Conservation (phyloP, 1,140 invertebrate genomes). For the Acromyrmex heyeri region DNA sequence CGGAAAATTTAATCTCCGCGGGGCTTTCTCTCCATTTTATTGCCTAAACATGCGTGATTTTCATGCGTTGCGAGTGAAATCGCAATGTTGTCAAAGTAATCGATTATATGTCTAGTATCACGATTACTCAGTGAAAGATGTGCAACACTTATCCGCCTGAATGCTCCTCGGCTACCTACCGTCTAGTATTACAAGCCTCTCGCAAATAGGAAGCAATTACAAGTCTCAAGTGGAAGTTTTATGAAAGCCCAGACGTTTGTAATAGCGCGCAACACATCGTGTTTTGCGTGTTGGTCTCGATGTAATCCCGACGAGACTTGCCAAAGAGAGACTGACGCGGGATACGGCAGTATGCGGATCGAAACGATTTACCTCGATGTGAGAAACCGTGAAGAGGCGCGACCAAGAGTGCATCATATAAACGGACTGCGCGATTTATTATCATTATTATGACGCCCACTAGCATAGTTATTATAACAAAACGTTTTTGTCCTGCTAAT, state of each 20-base stretch:
- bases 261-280: neutral
- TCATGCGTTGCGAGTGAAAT: conserved; percentile 18
- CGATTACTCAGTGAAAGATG: neutral
- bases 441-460: conserved; percentile 7
- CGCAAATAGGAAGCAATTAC: conserved; percentile 34
- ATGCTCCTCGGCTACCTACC: neutral
- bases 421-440: conserved; percentile 22
- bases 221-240: conserved; percentile 11
- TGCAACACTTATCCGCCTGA: neutral
- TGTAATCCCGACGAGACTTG: conserved; percentile 22
- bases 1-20: conserved; percentile 34
- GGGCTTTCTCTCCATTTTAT: conserved; percentile 27
- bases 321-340: conserved; percentile 21
- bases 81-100: neutral
- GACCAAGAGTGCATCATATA: conserved; percentile 11
- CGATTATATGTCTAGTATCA: neutral
- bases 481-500: conserved; percentile 9
- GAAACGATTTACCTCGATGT: conserved; percentile 60
- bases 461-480: neutral
- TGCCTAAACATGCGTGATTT: neutral
- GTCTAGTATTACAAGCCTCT: neutral
- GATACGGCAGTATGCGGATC: conserved; percentile 38
- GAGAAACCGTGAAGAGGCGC: conserved; percentile 53
- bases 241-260: conserved; percentile 14
- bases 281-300: conserved; percentile 36